Evolutionary conservation across 2,888 invertebrate species (phyloP), one percentile per base, ranked within the genome.

Genomic region (Blomia tropicalis): DNA sequence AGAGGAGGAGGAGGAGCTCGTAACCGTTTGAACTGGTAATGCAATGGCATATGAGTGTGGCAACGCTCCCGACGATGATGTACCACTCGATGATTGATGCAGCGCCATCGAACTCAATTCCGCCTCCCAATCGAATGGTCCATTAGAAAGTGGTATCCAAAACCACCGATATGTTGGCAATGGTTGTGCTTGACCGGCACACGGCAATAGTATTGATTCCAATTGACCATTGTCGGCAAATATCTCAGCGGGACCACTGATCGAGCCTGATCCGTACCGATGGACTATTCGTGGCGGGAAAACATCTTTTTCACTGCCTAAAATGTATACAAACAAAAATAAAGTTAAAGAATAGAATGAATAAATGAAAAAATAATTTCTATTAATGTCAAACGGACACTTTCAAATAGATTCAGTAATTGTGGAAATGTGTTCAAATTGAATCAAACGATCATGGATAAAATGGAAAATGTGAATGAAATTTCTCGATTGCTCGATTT

Each of bases 121-220:
- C n/a, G 56, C 29, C n/a, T 56, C 56, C 56, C 31, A 36, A 36
- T 56, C 56, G 14, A 59, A 43, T 27, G 25, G 29, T 14, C 19
- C 43, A 58, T 58, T 51, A 2, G 17, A 22, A 11, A 29, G 17
- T 53, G 60, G 43, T 27, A 25, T 29, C 29, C 29, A 23, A 23
- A 32, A 56, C 62, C 62, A 62, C 43, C 29, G n/a, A 56, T 62
- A 62, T 25, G 61, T 58, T 2, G 56, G 22, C 25, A 43, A 43
- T 36, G 62, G 62, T 31, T 62, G 27, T 22, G 47, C 58, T 11
- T 59, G 32, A 19, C 56, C 62, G 30, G 56, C 56, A 23, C 62
- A 62, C n/a, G 62, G 62, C 22, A 62, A 22, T 14, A 58, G 23
- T 4, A 62, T 23, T 25, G 56, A 27, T 19, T 56, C 62, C 30